Evolutionary conservation across 2,797 vertebrate species (phyloP), one percentile per base, ranked within the genome.

Genomic region (Xiphophorus birchmanni): DNA sequence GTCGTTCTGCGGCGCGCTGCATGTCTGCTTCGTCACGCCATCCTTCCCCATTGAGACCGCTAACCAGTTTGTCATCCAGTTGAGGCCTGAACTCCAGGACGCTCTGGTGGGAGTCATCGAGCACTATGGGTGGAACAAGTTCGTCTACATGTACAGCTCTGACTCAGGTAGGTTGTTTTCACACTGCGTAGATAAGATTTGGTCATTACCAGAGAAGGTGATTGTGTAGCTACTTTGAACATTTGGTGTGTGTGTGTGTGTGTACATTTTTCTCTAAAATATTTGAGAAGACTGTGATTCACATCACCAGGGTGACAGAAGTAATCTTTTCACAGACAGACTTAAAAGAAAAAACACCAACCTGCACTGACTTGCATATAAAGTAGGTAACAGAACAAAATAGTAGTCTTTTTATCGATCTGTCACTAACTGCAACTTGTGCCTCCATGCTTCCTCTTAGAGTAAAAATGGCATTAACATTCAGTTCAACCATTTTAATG

Each of bases 51-150:
- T 99, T 0, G 98, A 99, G 84, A 98, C 97, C 0, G 98, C 98
- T 89, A 99, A 99, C 91, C 99, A 99, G 94, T 99, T 99, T 26
- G 98, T 99, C 82, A 98, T 99, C 78, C 99, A 99, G 95, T 96
- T 99, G 89, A 96, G 99, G 88, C 99, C 98, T 0, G 98, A 99
- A 93, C 95, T 99, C 6, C 99, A 99, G 94, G 98, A 99, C 5
- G 98, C 98, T 26, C 95, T 99, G 90, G 98, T 99, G 91, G 98
- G 95, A 15, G 96, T 99, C 87, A 99, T 99, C 1, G 97, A 99
- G 82, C 97, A 98, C 94, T 99, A 99, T 90, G 96, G 96, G 82
- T 99, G 99, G 98, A 97, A 95, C 94, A 99, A 98, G 92, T 99
- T 99, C 67, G 97, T 99, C 93, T 99, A 99, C 94, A 99, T 99